Base-by-base conservation (phyloP, 2,113 vertebrate genomes). In the Turdus rufiventris region DNA sequence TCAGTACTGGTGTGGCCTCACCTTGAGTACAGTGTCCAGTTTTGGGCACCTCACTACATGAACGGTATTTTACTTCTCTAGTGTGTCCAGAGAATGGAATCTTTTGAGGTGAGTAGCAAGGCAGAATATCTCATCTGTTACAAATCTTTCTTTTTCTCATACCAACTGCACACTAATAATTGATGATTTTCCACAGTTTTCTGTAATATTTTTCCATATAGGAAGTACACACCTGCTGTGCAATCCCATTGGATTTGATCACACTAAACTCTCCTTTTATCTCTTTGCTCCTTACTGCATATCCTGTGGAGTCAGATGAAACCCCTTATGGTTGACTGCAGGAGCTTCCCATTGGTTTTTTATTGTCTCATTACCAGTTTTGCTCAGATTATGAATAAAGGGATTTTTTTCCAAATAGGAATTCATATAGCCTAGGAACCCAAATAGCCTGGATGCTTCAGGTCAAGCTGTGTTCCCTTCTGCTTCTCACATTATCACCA, bases 391-490 rank as follows among this genome's bases (percentile, higher is more conserved):
- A 82, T 95, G 79, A 91, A 36, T 68, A 94, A 87, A 93, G 9
- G 34, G 23, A 85, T 94, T 74, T 93, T 96, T 96, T 91, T 90
- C 70, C 18, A 16, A 85, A 84, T 61, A 58, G 14, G 71, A 66
- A 68, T 78, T 87, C 73, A 24, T 26, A 14, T 12, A 63, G 48
- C 57, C 48, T 84, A 14, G 57, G 33, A 84, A n/a, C 11, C n/a
- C 48, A n/a, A n/a, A 14, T n/a, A 88, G 34, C 38, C 66, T 95
- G 62, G 43, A 50, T 57, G 54, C 48, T 82, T 56, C 60, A 94
- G 76, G 66, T 92, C 91, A 95, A 94, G 62, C 89, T 96, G 85
- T 91, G 87, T 40, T 93, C 45, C 87, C 79, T 91, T 96, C 89
- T 94, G 91, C 43, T 93, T 90, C 76, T 96, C 3, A 1, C 28